Percentiles rank a stretch among this genome's conserved stretches.
phyloP scores from a whole-genome alignment of 2,888 invertebrate genomes.

The Nomada fucata region DNA sequence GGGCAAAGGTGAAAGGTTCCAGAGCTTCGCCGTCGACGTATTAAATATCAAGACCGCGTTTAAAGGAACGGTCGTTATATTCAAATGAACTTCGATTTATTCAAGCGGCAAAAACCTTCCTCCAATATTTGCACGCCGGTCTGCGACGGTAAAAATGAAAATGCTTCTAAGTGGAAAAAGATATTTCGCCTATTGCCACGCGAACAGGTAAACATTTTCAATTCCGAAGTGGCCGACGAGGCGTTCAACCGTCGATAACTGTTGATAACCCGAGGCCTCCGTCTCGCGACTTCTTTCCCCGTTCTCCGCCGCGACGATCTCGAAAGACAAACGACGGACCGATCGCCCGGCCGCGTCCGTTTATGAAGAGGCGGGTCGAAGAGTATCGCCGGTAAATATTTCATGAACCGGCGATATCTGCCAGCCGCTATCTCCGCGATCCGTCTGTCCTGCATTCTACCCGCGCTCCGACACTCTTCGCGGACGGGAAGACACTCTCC shows the following conservation, averaged over 20 bases:
- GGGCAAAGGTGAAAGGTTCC: background rate
- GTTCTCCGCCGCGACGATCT: no score
- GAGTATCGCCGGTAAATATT: conserved; percentile 35
- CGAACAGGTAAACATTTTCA: no score
- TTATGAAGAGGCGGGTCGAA: background rate
- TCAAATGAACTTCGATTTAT: no score
- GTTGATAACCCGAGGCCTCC: no score
- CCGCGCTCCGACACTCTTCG: conserved; percentile 24
- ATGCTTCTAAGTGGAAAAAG: no score
- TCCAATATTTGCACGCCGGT: no score
- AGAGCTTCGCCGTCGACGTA: background rate
- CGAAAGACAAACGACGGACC: background rate
- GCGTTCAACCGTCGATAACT: no score
- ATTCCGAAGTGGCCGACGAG: no score
- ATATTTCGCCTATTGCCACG: no score
- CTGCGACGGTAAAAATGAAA: no score
- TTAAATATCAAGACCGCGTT: background rate
- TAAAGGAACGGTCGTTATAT: no score
- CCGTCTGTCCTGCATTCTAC: conserved; percentile 19
- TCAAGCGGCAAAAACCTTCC: no score
- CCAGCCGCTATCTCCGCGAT: background rate
- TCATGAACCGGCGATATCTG: conserved; percentile 19
- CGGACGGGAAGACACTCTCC: conserved; percentile 31
- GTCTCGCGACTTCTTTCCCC: background rate
- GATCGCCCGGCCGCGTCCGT: background rate